phyloP scores from a whole-genome alignment of 2,888 invertebrate species.

The Cerastoderma edule region DNA sequence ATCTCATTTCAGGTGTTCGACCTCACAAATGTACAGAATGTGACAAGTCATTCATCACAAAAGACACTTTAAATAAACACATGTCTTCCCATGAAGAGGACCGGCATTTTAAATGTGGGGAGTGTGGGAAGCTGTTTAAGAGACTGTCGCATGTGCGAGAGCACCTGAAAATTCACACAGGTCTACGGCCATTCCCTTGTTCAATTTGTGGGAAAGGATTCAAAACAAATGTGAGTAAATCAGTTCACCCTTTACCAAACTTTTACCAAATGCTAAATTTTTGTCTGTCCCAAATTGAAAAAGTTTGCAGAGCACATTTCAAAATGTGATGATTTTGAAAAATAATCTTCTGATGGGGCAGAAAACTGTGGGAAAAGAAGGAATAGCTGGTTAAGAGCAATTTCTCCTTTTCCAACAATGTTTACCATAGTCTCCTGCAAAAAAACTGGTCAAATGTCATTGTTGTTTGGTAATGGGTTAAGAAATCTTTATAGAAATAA shows the following conservation, averaged over 20 bases:
- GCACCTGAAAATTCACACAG: slow-evolving; percentile 80
- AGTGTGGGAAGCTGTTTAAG: slow-evolving; percentile 83
- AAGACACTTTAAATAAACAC: slow-evolving; percentile 80
- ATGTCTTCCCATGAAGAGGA: slow-evolving; percentile 78
- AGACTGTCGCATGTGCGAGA: slow-evolving; percentile 81
- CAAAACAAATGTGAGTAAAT: slow-evolving; percentile 79
- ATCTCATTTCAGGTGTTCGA: slow-evolving; percentile 74
- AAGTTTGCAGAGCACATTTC: not conserved
- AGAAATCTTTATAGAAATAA: too few species aligned
- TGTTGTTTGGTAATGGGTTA: too few species aligned
- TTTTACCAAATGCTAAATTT: too few species aligned
- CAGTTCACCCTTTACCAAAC: too few species aligned
- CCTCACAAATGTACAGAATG: slow-evolving; percentile 78
- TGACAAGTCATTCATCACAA: slow-evolving; percentile 77
- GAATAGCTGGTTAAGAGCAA: not conserved
- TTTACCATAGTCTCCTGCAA: too few species aligned
- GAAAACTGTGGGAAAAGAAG: not conserved
- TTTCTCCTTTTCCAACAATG: slow-evolving; percentile 7
- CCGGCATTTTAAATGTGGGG: slow-evolving; percentile 81
- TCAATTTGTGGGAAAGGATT: slow-evolving; percentile 79
- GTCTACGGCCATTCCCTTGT: slow-evolving; percentile 78
- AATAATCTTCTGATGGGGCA: not conserved
- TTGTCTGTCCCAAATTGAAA: too few species aligned
- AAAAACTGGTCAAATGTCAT: too few species aligned
- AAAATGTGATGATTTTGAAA: not conserved